Evolutionary conservation across 2,888 invertebrate genomes (phyloP).

Genomic region (Miltochrista miniata): DNA sequence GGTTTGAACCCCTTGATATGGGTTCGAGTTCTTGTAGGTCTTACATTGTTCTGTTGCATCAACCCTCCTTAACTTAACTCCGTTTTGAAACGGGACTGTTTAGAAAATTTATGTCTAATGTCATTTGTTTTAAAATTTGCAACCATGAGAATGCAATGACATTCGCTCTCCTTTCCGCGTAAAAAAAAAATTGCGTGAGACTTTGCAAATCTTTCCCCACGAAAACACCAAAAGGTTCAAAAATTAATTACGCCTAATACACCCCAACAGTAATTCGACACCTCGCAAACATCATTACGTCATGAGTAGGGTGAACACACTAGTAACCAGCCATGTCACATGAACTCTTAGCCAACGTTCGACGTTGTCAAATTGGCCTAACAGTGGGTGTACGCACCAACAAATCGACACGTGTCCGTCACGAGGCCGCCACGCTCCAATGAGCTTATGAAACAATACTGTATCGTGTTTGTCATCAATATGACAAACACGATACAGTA

Average conservation of each 20-base stretch:
- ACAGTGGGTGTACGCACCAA: slow-evolving; percentile 28
- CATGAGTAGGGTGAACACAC: slow-evolving; percentile 7
- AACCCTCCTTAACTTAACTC: no score
- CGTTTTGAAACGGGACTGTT: no score
- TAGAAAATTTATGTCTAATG: no score
- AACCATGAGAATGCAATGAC: no score
- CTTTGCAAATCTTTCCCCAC: slow-evolving; percentile 4
- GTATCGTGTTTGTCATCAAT: no score
- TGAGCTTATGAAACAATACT: no score
- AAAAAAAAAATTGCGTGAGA: slow-evolving; percentile 7
- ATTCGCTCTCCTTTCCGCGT: no score
- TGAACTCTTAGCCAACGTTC: slow-evolving; percentile 12
- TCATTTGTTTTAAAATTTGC: no score
- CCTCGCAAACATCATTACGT: slow-evolving; percentile 25
- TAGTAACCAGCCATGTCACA: neutral
- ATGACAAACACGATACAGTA: slow-evolving; percentile 43
- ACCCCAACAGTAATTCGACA: slow-evolving; percentile 32
- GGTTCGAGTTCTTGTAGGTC: no score
- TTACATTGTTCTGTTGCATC: no score
- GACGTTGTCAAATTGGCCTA: slow-evolving; percentile 37
- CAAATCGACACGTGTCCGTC: slow-evolving; percentile 27
- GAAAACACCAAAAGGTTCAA: slow-evolving; percentile 4
- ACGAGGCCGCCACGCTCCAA: slow-evolving; percentile 38
- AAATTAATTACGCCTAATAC: slow-evolving; percentile 25
- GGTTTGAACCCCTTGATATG: no score